Percentiles rank a stretch among this genome's conserved stretches.
These are phyloP conservation scores for Electrona antarctica DNA, from an alignment of 2,113 vertebrate species.

Conservation along the genomic window DNA sequence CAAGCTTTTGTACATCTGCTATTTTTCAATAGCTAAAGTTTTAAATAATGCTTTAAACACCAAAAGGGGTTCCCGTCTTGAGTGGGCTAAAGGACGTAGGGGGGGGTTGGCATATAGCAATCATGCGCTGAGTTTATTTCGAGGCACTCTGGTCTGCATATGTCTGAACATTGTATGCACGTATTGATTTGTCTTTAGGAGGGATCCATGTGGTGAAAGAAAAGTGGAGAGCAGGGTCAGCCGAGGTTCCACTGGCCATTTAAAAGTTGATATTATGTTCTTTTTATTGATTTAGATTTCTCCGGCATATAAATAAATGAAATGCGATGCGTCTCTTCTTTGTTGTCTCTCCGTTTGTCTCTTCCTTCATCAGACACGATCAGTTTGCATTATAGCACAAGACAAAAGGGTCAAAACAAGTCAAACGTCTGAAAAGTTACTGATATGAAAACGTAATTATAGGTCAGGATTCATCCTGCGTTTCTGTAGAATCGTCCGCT, in stretches of 20 bases:
- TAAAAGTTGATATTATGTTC: slow-evolving; percentile 31
- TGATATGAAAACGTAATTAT: too few relatives aligned
- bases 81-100: slow-evolving; percentile 11
- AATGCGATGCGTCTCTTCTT: not conserved
- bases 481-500: too few relatives aligned
- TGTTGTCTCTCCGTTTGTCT: too few relatives aligned
- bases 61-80: too few relatives aligned
- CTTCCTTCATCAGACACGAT: not conserved
- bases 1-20: too few relatives aligned
- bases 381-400: too few relatives aligned
- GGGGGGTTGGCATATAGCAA: slow-evolving; percentile 42
- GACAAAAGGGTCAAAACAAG: too few relatives aligned
- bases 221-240: slow-evolving; percentile 35
- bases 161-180: slow-evolving; percentile 48
- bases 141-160: slow-evolving; percentile 48
- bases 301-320: slow-evolving; percentile 5
- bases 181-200: slow-evolving; percentile 57
- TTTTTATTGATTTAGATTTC: slow-evolving; percentile 14
- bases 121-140: slow-evolving; percentile 50
- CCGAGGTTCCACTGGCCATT: slow-evolving; percentile 12
- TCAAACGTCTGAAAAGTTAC: not conserved
- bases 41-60: too few relatives aligned
- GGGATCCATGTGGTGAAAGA: slow-evolving; percentile 34
- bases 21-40: too few relatives aligned
- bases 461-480: too few relatives aligned